phyloP scores from a whole-genome alignment of 2,888 invertebrate species.

The Drosophila anceps region DNA sequence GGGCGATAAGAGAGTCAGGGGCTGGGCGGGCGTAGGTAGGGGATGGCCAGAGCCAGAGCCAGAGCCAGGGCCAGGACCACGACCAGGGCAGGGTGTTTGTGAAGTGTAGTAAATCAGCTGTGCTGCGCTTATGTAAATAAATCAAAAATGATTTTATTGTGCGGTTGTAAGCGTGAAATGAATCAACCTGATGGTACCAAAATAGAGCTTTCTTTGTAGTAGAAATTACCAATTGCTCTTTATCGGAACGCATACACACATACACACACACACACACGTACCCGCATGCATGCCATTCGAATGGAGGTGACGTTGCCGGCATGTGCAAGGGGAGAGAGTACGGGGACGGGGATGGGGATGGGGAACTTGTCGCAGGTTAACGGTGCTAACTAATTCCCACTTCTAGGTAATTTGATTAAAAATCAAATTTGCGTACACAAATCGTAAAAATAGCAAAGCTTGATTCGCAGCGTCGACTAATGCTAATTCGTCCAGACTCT shows the following conservation, averaged over 20 bases:
- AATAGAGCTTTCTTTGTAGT: constrained; percentile 18
- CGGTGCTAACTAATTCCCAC: constrained; percentile 41
- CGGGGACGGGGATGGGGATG: not conserved
- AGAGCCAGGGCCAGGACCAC: no score
- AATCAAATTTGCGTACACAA: constrained; percentile 59
- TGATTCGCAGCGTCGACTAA: constrained; percentile 20
- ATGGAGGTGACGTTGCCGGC: not conserved
- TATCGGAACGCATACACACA: constrained; percentile 9
- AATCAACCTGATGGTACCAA: constrained; percentile 31
- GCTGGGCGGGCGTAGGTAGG: not conserved
- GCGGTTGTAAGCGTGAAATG: constrained; percentile 20
- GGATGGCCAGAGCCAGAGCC: not conserved
- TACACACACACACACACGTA: not conserved
- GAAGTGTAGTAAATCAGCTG: not conserved
- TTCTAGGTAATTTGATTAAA: constrained; percentile 57
- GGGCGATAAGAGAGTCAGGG: no score
- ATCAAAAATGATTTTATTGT: constrained; percentile 15
- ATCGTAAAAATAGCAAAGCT: not conserved
- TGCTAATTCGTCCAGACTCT: constrained; percentile 35
- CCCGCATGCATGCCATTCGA: constrained; percentile 12
- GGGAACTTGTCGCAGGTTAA: not conserved
- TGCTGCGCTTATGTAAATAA: constrained; percentile 24
- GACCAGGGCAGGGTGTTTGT: no score
- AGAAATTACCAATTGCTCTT: not conserved
- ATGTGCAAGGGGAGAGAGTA: not conserved